A percentile compares a stretch with the other conserved stretches of the same genome.
Conservation (phyloP, 2,797 vertebrate species). For the Clamator glandarius region DNA sequence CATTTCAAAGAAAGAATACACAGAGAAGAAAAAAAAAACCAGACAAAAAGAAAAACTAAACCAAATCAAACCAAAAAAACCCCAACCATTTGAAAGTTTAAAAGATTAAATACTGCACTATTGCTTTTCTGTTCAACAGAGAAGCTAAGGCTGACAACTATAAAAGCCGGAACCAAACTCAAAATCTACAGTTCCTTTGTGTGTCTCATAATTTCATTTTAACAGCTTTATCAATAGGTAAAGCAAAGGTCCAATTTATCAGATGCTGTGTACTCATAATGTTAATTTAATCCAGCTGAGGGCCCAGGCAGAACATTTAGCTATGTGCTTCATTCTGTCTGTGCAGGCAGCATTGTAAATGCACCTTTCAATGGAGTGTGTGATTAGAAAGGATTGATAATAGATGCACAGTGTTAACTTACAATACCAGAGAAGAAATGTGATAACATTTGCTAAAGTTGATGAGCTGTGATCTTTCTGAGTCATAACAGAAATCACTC, state of each 20-base stretch:
- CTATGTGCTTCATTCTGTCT: background rate
- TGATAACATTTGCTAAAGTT: background rate
- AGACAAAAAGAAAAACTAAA: too few relatives aligned
- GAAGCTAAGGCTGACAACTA: background rate
- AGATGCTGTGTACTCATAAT: background rate
- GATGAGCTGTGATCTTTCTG: background rate
- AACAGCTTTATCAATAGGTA: background rate
- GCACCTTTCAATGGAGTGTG: background rate
- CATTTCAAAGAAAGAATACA: background rate
- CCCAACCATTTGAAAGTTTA: background rate
- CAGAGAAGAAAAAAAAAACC: background rate
- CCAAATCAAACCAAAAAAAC: too few relatives aligned
- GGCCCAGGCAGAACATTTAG: background rate
- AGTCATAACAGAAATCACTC: background rate
- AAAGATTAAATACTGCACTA: background rate
- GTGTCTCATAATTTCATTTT: background rate
- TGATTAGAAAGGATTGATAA: background rate
- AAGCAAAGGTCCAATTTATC: background rate
- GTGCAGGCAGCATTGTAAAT: background rate
- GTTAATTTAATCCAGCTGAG: background rate
- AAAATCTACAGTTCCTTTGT: background rate
- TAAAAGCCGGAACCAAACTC: background rate
- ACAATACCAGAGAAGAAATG: background rate
- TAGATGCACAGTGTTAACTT: background rate
- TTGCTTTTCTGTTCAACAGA: background rate